Conservation (phyloP, 2,888 invertebrate species). For the Melitaea athalia region DNA sequence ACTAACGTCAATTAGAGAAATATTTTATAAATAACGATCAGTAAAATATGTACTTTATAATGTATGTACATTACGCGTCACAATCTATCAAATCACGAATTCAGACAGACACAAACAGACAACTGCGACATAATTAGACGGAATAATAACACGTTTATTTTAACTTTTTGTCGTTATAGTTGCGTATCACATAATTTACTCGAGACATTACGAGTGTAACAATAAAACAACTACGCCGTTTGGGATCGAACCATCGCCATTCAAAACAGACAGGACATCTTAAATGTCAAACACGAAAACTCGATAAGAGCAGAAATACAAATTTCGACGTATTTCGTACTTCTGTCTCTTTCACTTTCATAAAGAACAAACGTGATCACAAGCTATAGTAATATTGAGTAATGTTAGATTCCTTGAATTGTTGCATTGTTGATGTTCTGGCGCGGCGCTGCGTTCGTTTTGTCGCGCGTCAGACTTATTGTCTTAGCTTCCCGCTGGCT, state of each 20-base stretch:
- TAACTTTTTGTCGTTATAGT: conserved; percentile 7
- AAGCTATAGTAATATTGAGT: not conserved
- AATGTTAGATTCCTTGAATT: conserved; percentile 47
- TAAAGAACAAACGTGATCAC: not conserved
- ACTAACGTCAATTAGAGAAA: conserved; percentile 16
- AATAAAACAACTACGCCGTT: not conserved
- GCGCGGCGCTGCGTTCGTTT: conserved; percentile 51
- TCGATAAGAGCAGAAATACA: conserved; percentile 7
- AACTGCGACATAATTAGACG: conserved; percentile 6
- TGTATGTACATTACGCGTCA: conserved; percentile 15
- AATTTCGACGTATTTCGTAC: not conserved
- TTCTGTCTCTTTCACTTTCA: not conserved
- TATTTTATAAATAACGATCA: conserved; percentile 5
- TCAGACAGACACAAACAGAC: not conserved
- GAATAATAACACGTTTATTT: conserved; percentile 3
- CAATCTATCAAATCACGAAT: conserved; percentile 19
- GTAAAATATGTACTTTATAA: conserved; percentile 10
- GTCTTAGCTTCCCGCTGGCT: conserved; percentile 61
- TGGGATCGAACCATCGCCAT: not conserved
- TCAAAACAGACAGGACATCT: not conserved
- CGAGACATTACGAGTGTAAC: not conserved
- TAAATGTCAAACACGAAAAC: not conserved
- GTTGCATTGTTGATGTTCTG: conserved; percentile 37
- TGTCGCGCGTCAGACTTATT: conserved; percentile 39
- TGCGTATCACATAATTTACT: conserved; percentile 12